Base-by-base conservation (phyloP, 2,797 vertebrate genomes). In the Trematomus bernacchii region DNA sequence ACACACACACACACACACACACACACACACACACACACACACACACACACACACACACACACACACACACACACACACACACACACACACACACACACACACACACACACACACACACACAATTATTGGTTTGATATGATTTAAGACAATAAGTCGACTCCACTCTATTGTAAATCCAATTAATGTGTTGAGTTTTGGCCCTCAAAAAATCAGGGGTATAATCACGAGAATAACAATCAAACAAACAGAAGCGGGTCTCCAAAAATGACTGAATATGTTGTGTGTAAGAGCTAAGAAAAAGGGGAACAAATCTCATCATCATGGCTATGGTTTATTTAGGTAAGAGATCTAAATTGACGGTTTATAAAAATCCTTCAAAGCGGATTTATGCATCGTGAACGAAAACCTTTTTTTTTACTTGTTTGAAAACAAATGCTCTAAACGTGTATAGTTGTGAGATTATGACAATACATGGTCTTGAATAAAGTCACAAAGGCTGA, bases 401-500 rank as follows among this genome's bases (percentile, higher is more conserved):
- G 30, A 1, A 16, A 58, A 8, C 2, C 2, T 15, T 11, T 44
- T 54, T 23, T 50, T 65, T 46, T 7, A 53, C 1, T 1, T 10
- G 0, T 12, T 1, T 57, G 13, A 9, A 51, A 40, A 40, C 15
- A 63, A 1, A 16, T 15, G 4, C 16, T n/a, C n/a, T 54, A 18
- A 40, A 33, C 8, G 33, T n/a, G 57, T 13, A 37, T 37, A 23
- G 12, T 21, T 51, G 50, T 15, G 33, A 72, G 18, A 21, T 44
- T 61, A 16, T 50, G 42, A 51, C 37, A 63, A 23, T 21, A 21
- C 10, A 14, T 43, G 33, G 18, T 48, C 14, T 33, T 61, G 8
- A 67, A 13, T 47, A 23, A 61, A 66, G 14, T 30, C 60, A 44
- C 13, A 68, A 19, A 76, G 50, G 55, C 16, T 10, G 2, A 30